Evolutionary conservation across 2,888 invertebrate species (phyloP), one percentile per base, ranked within the genome.

Genomic region (Chydorus sphaericus): DNA sequence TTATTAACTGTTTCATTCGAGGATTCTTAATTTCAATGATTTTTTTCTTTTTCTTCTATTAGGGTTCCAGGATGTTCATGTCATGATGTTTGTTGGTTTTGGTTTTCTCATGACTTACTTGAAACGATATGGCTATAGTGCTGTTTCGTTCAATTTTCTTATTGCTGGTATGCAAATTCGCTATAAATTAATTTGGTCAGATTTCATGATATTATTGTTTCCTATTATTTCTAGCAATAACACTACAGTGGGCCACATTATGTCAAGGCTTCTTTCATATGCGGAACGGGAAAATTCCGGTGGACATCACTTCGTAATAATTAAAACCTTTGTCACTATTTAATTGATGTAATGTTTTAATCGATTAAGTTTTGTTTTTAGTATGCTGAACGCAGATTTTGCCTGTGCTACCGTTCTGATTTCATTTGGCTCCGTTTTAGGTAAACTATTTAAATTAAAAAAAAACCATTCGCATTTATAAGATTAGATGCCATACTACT

Each of bases 71-170:
- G 89, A 91, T 71, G 84, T 92, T 18, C 94, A 96, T 71, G 88
- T 91, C 36, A 94, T 96, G 93, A 89, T 96, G 66, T 94, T 91
- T 75, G 77, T 93, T 63, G 96, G 96, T 61, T 94, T 96, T 66
- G 94, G 91, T 0, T 96, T 89, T 68, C 74, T 96, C 63, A 94
- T 96, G 93, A 91, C 92, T 1, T 96, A 94, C 68, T 73, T 96
- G 55, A 83, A 83, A 68, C 80, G 83, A 64, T 96, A 94, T 69
- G 85, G 89, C 59, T 91, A 86, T 74, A 86, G 90, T 63, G 82
- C 89, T 0, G 78, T 93, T 0, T 90, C 91, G 0, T 79, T 89
- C 67, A 92, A 91, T 67, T 80, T 92, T 69, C 77, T 94, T 28
- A 68, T 93, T n/a, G 85, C 82, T 0, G 82, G n/a, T n/a, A n/a